These are phyloP conservation scores for Ceyx melanurus DNA, from an alignment of 2,113 vertebrate species.

Conservation along the genomic window DNA sequence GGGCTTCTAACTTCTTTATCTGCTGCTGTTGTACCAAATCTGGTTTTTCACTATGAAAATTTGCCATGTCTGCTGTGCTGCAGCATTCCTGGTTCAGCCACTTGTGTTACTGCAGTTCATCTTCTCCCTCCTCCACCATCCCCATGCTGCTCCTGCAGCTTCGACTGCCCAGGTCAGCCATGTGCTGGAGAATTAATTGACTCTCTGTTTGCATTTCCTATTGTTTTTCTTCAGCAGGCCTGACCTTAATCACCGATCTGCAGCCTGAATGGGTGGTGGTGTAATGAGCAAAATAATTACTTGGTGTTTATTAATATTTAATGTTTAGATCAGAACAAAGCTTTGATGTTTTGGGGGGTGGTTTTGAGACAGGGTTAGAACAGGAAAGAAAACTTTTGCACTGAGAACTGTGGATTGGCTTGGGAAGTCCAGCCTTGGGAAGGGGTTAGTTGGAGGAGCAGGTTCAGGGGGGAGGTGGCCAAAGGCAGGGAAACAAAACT, in stretches of 20 bases:
- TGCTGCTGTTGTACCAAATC: background rate
- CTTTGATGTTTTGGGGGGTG: background rate
- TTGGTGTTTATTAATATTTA: background rate
- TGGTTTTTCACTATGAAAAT: background rate
- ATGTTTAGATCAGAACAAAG: background rate
- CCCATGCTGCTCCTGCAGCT: background rate
- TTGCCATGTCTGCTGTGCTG: background rate
- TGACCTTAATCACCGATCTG: background rate
- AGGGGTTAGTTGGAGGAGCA: too few relatives aligned
- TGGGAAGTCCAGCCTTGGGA: background rate
- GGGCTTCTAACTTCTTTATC: background rate
- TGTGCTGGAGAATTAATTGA: background rate
- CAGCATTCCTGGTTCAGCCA: background rate
- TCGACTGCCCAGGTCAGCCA: background rate
- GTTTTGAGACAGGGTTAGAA: background rate
- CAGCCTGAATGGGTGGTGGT: background rate
- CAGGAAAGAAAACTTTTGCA: background rate
- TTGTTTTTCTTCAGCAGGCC: background rate
- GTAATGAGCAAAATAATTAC: background rate
- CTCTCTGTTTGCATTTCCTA: background rate
- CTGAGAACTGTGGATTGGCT: background rate
- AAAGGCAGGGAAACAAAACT: too few relatives aligned
- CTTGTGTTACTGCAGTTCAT: background rate
- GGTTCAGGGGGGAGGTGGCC: too few relatives aligned
- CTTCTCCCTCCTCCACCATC: background rate